These are phyloP conservation scores for Philhelius pedissequus DNA, from an alignment of 2,888 invertebrate species.

Conservation along the genomic window DNA sequence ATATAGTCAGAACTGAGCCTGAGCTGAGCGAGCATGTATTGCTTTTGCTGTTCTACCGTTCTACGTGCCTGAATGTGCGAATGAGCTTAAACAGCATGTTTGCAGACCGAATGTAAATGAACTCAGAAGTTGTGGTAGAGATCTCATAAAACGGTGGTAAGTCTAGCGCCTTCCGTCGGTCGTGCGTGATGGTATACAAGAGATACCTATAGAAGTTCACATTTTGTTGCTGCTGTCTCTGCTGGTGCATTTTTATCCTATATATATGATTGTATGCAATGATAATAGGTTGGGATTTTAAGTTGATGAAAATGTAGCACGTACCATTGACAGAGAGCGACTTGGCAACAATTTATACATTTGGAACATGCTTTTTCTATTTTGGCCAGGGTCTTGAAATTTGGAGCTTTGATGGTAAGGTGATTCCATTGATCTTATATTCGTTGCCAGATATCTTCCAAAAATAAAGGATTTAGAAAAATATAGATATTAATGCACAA, in stretches of 20 bases:
- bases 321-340: conserved; percentile 15
- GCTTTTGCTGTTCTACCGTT: not conserved
- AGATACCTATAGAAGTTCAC: not conserved
- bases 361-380: conserved; percentile 41
- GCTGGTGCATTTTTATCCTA: conserved; percentile 3
- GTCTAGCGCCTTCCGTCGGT: not conserved
- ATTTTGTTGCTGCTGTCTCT: not conserved
- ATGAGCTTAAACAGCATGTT: not conserved
- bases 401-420: not conserved
- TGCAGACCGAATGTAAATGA: not conserved
- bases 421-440: not conserved
- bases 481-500: no score
- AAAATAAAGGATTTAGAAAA: not conserved
- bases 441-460: not conserved
- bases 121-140: not conserved
- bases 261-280: conserved; percentile 25
- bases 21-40: not conserved
- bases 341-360: conserved; percentile 39
- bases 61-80: not conserved
- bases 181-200: not conserved
- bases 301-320: conserved; percentile 57
- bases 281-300: conserved; percentile 14
- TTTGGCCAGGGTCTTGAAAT: conserved; percentile 40
- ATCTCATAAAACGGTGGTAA: not conserved
- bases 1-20: not conserved